These are phyloP conservation scores for Calyptomena viridis DNA, from an alignment of 2,113 vertebrate species.

Conservation along the genomic window DNA sequence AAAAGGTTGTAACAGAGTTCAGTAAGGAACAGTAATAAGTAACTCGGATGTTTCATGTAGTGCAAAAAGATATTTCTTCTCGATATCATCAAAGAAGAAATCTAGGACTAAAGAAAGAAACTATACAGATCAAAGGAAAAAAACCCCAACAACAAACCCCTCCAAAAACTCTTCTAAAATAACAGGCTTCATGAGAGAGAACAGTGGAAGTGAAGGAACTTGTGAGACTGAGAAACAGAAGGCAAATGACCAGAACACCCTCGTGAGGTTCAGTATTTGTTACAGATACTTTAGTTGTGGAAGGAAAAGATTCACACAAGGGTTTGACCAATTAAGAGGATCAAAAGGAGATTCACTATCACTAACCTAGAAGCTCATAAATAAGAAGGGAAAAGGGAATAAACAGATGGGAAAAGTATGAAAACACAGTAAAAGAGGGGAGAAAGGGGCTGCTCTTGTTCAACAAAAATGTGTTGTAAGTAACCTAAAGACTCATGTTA, in stretches of 20 bases:
- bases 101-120: not conserved
- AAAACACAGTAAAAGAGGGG: not conserved
- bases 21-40: not conserved
- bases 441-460: not conserved
- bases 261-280: not conserved
- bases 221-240: not conserved
- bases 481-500: not conserved
- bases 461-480: not conserved
- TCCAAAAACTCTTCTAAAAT: not conserved
- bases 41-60: not conserved
- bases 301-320: not conserved
- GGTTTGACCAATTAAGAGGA: not conserved
- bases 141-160: not conserved
- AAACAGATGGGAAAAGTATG: not conserved
- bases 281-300: not conserved
- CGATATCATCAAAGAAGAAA: not conserved
- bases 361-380: not conserved
- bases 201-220: not conserved
- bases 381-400: not conserved
- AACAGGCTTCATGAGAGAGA: not conserved
- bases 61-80: not conserved
- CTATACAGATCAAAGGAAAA: not conserved
- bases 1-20: not conserved
- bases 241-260: not conserved
- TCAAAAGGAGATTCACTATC: not conserved